Evolutionary conservation across 2,888 invertebrate species (phyloP).

Genomic region (Dasypolia templi): DNA sequence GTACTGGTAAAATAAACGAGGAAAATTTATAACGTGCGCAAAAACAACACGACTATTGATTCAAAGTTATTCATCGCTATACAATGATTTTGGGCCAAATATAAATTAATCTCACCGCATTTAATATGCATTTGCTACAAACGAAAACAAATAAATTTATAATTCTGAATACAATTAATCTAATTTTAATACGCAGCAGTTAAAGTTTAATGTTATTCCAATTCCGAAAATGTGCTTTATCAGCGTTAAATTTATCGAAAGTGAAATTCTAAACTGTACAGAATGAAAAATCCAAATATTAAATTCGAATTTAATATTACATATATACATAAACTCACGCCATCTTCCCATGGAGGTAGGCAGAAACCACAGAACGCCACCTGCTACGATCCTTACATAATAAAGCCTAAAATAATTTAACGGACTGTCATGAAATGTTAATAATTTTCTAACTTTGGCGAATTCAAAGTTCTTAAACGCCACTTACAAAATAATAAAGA

Average conservation of each 20-base stretch:
- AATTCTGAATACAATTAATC: constrained; percentile 51
- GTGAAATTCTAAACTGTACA: not conserved
- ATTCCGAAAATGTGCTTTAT: constrained; percentile 30
- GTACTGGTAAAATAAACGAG: not conserved
- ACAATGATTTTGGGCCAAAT: constrained; percentile 5
- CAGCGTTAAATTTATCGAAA: constrained; percentile 16
- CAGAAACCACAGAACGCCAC: too few relatives aligned
- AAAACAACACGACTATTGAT: constrained; percentile 10
- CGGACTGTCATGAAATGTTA: too few relatives aligned
- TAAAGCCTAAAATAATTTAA: too few relatives aligned
- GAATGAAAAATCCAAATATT: not conserved
- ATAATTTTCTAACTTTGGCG: not conserved
- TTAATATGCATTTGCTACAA: constrained; percentile 20
- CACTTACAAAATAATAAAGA: constrained; percentile 14
- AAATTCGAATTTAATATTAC: constrained; percentile 1
- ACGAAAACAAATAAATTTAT: constrained; percentile 49
- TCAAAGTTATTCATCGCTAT: constrained; percentile 5
- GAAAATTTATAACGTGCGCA: not conserved
- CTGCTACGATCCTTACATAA: too few relatives aligned
- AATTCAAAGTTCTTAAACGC: constrained; percentile 2
- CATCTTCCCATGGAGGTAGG: too few relatives aligned
- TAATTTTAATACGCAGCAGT: constrained; percentile 49
- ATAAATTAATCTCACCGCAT: constrained; percentile 20
- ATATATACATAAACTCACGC: too few relatives aligned
- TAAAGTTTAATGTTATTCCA: constrained; percentile 36